A percentile compares a stretch with the other conserved stretches of the same genome.
phyloP scores from a whole-genome alignment of 2,797 vertebrate genomes.

The Vultur gryphus region DNA sequence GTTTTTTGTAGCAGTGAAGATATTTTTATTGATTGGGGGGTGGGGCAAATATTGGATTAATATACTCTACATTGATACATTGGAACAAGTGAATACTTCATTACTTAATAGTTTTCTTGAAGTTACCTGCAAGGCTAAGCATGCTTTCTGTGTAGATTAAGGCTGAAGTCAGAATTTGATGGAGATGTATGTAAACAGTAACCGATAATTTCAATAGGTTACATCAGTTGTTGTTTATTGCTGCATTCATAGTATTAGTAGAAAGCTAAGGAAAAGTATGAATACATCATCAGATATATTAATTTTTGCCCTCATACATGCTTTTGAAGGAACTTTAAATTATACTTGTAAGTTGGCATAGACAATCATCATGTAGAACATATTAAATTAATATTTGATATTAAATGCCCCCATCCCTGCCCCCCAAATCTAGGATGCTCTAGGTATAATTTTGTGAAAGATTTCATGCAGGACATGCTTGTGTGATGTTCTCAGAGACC shows the following conservation, averaged over 20 bases:
- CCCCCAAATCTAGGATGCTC: neutral
- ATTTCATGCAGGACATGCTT: neutral
- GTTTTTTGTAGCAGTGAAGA: neutral
- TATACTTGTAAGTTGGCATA: neutral
- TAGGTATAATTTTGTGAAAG: neutral
- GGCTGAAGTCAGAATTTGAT: neutral
- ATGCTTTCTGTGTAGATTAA: neutral
- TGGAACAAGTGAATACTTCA: neutral
- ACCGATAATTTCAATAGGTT: neutral
- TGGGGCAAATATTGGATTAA: neutral
- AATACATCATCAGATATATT: neutral
- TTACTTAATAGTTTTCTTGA: neutral
- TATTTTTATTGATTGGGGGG: accelerated
- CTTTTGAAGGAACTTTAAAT: neutral
- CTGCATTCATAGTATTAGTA: neutral
- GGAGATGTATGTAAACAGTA: neutral
- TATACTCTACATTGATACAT: neutral
- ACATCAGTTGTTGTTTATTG: neutral
- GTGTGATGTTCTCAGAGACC: neutral
- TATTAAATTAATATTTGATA: neutral
- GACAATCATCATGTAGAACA: neutral
- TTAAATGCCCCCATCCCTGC: accelerated
- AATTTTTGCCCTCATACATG: neutral
- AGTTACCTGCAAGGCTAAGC: neutral
- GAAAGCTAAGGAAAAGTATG: neutral